These are phyloP conservation scores for Pachypanchax playfairii DNA, from an alignment of 2,113 vertebrate species.

Conservation along the genomic window DNA sequence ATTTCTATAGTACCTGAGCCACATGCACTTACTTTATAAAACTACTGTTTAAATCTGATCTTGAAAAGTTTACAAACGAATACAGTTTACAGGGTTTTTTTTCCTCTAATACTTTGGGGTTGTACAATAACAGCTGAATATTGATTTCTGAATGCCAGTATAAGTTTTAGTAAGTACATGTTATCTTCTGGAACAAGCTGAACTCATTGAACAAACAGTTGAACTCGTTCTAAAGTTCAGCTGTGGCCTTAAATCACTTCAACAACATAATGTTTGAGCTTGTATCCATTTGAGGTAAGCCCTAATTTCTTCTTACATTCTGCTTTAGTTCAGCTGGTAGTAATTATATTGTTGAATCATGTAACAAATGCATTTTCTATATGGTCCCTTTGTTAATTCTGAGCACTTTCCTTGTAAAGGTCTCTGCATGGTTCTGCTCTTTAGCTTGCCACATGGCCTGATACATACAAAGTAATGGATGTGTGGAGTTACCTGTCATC, in stretches of 20 bases:
- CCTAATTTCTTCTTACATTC: too few relatives aligned
- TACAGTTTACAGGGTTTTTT: not conserved
- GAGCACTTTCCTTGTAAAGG: not conserved
- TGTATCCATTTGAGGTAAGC: too few relatives aligned
- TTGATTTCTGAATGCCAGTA: too few relatives aligned
- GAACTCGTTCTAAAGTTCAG: too few relatives aligned
- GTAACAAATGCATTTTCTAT: not conserved
- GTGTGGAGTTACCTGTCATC: slow-evolving; percentile 4
- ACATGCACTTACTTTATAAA: not conserved
- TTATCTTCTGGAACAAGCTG: too few relatives aligned
- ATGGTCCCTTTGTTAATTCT: not conserved
- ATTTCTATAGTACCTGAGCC: not conserved
- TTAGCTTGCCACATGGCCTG: not conserved
- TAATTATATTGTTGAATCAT: too few relatives aligned
- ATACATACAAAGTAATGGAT: not conserved
- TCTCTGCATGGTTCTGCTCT: slow-evolving; percentile 1
- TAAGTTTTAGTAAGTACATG: too few relatives aligned
- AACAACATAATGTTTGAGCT: too few relatives aligned
- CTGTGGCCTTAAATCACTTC: too few relatives aligned
- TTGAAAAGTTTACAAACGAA: not conserved
- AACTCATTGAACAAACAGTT: too few relatives aligned
- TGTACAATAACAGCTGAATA: not conserved
- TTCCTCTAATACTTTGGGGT: too few relatives aligned
- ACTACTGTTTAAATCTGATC: not conserved
- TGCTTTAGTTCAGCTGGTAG: too few relatives aligned